These are phyloP conservation scores for Drosophila kanekoi DNA, from an alignment of 2,888 invertebrate species.

Conservation along the genomic window DNA sequence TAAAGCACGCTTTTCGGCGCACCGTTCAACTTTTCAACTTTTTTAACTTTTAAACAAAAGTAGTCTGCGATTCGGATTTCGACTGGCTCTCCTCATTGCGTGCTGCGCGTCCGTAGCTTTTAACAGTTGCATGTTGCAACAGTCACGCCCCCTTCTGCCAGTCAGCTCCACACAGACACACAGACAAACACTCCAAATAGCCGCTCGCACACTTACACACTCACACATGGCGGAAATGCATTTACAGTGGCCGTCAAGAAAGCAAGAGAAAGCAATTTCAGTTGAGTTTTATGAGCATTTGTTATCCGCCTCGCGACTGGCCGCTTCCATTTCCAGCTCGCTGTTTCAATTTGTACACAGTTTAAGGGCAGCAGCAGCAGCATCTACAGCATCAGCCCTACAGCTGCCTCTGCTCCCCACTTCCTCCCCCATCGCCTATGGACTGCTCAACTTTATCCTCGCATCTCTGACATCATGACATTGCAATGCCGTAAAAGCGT, in stretches of 20 bases:
- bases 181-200: conserved; percentile 1
- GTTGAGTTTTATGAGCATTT: conserved; percentile 75
- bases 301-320: conserved; percentile 51
- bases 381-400: conserved; percentile 28
- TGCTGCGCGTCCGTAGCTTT: conserved; percentile 73
- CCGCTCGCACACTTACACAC: conserved; percentile 5
- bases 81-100: conserved; percentile 63
- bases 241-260: conserved; percentile 78
- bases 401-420: not conserved
- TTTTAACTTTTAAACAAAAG: conserved; percentile 74
- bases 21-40: conserved; percentile 52
- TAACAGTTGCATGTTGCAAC: conserved; percentile 67
- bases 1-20: conserved; percentile 48
- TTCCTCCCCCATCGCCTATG: not conserved
- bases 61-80: conserved; percentile 64
- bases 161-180: conserved; percentile 8
- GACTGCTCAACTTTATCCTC: conserved; percentile 29
- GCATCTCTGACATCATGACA: conserved; percentile 64
- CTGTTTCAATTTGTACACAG: conserved; percentile 71
- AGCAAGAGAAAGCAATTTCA: conserved; percentile 78
- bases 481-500: conserved; percentile 71
- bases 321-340: conserved; percentile 47
- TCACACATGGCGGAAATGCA: conserved; percentile 65
- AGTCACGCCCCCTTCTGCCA: conserved; percentile 55
- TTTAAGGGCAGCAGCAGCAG: conserved; percentile 45